phyloP scores from a whole-genome alignment of 2,797 vertebrate species.

The Notoglanidium macrostoma region DNA sequence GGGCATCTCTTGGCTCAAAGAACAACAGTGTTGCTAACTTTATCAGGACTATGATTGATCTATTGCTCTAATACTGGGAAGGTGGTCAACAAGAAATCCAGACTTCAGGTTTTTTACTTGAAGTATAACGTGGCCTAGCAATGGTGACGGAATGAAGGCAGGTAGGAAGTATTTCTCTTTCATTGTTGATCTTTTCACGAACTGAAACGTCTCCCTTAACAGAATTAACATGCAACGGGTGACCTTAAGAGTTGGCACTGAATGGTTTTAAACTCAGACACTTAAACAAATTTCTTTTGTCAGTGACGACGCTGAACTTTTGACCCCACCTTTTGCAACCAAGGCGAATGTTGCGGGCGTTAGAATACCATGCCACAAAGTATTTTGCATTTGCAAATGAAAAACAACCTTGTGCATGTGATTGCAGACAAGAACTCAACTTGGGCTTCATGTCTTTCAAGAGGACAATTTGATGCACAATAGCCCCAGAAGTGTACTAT shows the following conservation, averaged over 20 bases:
- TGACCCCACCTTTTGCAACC: background rate
- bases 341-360: background rate
- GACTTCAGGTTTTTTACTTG: slow-evolving; percentile 21
- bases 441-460: slow-evolving; percentile 17
- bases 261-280: background rate
- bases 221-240: background rate
- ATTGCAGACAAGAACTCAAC: slow-evolving; percentile 17
- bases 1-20: background rate
- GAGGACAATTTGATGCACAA: background rate
- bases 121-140: background rate
- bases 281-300: background rate
- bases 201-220: background rate
- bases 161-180: background rate
- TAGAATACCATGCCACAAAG: background rate
- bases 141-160: background rate
- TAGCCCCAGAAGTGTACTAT: slow-evolving; percentile 2
- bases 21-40: slow-evolving; percentile 29
- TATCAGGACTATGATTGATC: slow-evolving; percentile 24
- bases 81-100: background rate
- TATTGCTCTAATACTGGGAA: slow-evolving; percentile 1
- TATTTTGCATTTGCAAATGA: slow-evolving; percentile 23
- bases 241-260: background rate
- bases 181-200: background rate
- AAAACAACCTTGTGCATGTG: slow-evolving; percentile 3
- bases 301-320: background rate